These are phyloP conservation scores for Dryoscopus gambensis DNA, from an alignment of 2,113 vertebrate genomes.

Conservation along the genomic window DNA sequence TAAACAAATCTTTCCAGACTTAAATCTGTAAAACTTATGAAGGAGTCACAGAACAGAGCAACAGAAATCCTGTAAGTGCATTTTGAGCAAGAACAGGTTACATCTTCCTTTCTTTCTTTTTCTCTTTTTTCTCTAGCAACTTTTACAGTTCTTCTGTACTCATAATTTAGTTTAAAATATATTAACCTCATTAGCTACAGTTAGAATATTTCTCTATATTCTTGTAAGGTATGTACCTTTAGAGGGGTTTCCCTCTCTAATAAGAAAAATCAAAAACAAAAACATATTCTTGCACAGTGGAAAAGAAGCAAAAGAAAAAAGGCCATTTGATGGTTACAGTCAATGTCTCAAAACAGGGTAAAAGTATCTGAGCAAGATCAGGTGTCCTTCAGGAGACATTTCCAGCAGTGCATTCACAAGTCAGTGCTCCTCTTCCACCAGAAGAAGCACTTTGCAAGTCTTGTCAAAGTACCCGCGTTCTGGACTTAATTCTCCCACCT, in stretches of 20 bases:
- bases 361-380: not conserved
- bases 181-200: not conserved
- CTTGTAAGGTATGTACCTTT: not conserved
- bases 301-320: not conserved
- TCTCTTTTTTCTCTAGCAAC: not conserved
- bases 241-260: not conserved
- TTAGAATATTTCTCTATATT: not conserved
- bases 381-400: not conserved
- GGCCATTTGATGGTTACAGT: not conserved
- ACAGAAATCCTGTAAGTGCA: not conserved
- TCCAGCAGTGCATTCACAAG: not conserved
- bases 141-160: not conserved
- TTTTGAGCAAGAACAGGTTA: not conserved
- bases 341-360: not conserved
- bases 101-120: not conserved
- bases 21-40: not conserved
- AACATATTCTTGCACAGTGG: not conserved
- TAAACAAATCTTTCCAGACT: not conserved
- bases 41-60: not conserved
- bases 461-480: not conserved
- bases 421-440: not conserved
- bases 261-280: not conserved
- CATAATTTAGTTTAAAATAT: not conserved
- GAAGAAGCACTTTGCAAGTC: not conserved
- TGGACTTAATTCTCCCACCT: not conserved